A percentile compares a stretch with the other conserved stretches of the same genome.
phyloP scores from a whole-genome alignment of 2,113 vertebrate genomes.

The Heloderma charlesbogerti region DNA sequence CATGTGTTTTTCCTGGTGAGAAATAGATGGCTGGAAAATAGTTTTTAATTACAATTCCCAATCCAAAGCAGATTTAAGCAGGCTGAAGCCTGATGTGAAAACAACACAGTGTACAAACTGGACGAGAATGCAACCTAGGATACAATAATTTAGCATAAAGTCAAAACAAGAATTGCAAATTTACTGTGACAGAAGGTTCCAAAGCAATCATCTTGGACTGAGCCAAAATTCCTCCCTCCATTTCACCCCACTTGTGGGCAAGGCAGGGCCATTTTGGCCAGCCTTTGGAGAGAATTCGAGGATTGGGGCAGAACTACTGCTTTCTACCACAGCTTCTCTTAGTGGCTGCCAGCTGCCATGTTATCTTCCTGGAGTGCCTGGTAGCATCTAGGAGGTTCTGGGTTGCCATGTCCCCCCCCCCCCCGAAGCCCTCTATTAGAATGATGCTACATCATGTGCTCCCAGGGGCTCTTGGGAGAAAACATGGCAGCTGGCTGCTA shows the following conservation, averaged over 20 bases:
- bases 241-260: neutral
- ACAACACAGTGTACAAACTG: neutral
- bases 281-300: too few species aligned
- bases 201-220: too few species aligned
- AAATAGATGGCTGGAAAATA: constrained; percentile 4
- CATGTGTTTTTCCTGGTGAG: constrained; percentile 50
- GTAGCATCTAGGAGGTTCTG: neutral
- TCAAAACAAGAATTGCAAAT: neutral
- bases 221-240: neutral
- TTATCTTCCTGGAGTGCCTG: neutral
- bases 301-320: neutral
- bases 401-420: neutral
- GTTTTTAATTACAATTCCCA: neutral
- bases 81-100: neutral
- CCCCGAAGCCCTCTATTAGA: neutral
- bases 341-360: neutral
- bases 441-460: neutral
- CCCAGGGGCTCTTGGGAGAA: neutral
- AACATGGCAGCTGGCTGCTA: neutral
- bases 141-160: neutral
- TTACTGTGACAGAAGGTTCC: neutral
- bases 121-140: neutral
- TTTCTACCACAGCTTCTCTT: neutral
- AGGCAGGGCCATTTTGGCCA: neutral
- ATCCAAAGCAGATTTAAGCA: neutral